Base-by-base conservation (phyloP, 1,140 invertebrate genomes). In the Apis dorsata region DNA sequence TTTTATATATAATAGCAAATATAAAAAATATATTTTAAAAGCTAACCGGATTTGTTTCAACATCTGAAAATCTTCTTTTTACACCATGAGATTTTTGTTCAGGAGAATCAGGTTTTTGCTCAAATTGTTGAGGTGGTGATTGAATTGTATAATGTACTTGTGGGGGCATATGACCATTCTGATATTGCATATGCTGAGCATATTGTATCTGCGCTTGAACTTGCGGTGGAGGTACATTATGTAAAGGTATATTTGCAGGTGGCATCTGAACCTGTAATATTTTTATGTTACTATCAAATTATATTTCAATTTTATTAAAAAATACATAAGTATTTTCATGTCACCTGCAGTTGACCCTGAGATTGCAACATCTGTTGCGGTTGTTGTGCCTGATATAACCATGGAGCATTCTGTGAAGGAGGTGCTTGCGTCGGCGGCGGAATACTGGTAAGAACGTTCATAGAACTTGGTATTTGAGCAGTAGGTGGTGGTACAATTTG, bases 401-500 rank as follows among this genome's bases (percentile, higher is more conserved):
- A 93, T 0, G 93, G 93, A 44, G 93, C 92, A 71, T 91, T 91
- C 77, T 92, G 92, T 1, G 91, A 88, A 13, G 91, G 90, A 69
- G 91, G 93, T 71, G 85, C 85, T 79, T 93, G 93, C 74, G 90
- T 92, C 17, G 93, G 93, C 10, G 93, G 93, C 53, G 93, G 93
- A 65, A 94, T 91, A 79, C 91, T 93, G 0, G 93, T 93, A 57
- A 94, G 85, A 86, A 93, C 91, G 85, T 93, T 94, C 90, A 93
- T 92, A 76, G 92, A 90, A 86, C 92, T 92, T 69, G 88, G 90
- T 82, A 93, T 90, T 79, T 93, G 92, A 77, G 89, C 90, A 24
- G 90, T 86, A 10, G 93, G 93, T 5, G 93, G 93, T 59, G 93
- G 93, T 17, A 94, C 93, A 89, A 94, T 94, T 85, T 93, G 93